phyloP scores from a whole-genome alignment of 2,113 vertebrate species.

The Varanus salvator region DNA sequence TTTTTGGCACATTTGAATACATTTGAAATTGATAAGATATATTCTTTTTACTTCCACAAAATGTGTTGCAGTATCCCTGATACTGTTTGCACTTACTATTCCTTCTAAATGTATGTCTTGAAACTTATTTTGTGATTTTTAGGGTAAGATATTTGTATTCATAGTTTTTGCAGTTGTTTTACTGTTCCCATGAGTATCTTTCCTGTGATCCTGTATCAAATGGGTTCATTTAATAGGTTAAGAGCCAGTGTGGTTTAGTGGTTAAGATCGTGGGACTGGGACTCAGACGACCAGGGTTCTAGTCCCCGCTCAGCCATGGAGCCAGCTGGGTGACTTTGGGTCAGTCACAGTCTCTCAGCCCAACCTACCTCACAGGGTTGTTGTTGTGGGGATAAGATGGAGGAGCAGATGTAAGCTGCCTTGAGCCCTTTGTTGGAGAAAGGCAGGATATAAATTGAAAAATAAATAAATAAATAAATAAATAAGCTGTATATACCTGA shows the following conservation, averaged over 20 bases:
- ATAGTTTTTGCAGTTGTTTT: neutral
- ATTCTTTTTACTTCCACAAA: neutral
- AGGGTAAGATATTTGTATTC: neutral
- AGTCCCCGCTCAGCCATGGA: no score
- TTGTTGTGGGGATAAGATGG: no score
- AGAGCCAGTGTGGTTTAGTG: no score
- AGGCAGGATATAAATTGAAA: no score
- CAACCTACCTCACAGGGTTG: no score
- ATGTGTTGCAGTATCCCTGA: neutral
- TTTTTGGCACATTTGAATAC: neutral
- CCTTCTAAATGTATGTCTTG: neutral
- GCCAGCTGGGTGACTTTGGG: no score
- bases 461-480: no score
- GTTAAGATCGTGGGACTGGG: no score
- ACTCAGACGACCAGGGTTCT: no score
- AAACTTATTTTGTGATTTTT: neutral
- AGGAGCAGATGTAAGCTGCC: no score
- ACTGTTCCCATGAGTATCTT: neutral
- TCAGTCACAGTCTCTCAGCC: no score
- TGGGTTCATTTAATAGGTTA: neutral
- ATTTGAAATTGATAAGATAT: neutral
- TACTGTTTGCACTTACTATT: neutral
- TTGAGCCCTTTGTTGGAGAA: no score
- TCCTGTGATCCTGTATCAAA: neutral
- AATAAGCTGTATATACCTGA: neutral